A percentile compares a stretch with the other conserved stretches of the same genome.
Conservation (phyloP, 2,888 invertebrate genomes). For the Glyphotaelius pellucidus region DNA sequence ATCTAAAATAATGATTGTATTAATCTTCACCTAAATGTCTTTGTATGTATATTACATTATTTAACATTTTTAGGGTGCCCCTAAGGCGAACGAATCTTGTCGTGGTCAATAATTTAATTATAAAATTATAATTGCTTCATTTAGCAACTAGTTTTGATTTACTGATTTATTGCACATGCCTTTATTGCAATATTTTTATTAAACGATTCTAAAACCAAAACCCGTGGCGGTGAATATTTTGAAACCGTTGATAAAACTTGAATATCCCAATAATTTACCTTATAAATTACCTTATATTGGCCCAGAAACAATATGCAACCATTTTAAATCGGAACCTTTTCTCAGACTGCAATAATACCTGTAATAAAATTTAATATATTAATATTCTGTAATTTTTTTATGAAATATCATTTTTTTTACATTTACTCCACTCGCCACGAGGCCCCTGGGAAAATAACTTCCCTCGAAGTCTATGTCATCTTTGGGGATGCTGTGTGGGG, state of each 20-base stretch:
- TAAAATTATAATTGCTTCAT: too few species aligned
- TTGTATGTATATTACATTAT: too few species aligned
- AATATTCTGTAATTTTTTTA: background rate
- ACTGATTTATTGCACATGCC: background rate
- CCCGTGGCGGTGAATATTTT: background rate
- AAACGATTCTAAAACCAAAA: background rate
- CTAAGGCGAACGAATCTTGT: too few species aligned
- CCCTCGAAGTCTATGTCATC: too few species aligned
- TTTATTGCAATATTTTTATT: background rate
- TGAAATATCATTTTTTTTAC: background rate
- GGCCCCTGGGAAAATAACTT: too few species aligned
- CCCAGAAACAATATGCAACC: background rate
- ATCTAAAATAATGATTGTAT: too few species aligned
- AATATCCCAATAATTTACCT: background rate
- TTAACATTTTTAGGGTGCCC: too few species aligned
- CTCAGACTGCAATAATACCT: background rate
- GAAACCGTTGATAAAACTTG: background rate
- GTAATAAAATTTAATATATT: background rate
- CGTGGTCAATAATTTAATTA: too few species aligned
- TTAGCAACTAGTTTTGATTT: background rate
- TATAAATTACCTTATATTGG: background rate
- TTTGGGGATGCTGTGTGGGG: too few species aligned
- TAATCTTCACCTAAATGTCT: too few species aligned
- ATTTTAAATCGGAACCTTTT: background rate
- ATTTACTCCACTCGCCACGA: too few species aligned